phyloP scores from a whole-genome alignment of 2,113 vertebrate genomes.

The Chunga burmeisteri region DNA sequence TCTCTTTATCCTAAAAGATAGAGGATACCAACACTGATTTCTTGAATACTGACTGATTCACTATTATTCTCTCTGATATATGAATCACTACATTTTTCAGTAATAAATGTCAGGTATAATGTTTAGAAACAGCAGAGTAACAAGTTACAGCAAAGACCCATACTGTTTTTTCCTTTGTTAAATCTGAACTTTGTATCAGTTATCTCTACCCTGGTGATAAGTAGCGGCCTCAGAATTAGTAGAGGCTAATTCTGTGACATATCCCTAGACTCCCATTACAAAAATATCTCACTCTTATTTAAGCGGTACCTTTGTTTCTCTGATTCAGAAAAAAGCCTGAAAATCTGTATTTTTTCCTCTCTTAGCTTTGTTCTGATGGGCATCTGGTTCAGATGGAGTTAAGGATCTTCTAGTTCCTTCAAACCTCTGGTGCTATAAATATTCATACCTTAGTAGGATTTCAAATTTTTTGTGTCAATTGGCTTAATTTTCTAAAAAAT shows the following conservation, averaged over 20 bases:
- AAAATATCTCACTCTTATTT: background rate
- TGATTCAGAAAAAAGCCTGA: background rate
- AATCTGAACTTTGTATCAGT: background rate
- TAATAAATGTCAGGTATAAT: background rate
- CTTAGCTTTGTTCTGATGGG: background rate
- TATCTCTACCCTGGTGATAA: background rate
- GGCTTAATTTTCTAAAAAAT: background rate
- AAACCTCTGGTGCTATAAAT: constrained; percentile 22
- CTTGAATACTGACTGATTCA: background rate
- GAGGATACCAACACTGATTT: background rate
- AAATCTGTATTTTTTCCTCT: background rate
- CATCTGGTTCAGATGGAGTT: background rate
- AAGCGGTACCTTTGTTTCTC: background rate
- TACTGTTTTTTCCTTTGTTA: background rate
- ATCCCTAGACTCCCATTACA: background rate
- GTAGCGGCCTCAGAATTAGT: background rate
- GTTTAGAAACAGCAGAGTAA: background rate
- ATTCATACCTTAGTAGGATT: background rate
- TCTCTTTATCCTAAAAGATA: background rate
- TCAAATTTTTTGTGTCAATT: background rate
- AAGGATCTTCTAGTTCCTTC: background rate
- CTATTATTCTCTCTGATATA: background rate
- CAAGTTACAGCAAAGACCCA: background rate
- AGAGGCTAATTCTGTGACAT: background rate
- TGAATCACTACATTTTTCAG: background rate